Evolutionary conservation across 2,797 vertebrate species (phyloP).

Genomic region (Sparus aurata): DNA sequence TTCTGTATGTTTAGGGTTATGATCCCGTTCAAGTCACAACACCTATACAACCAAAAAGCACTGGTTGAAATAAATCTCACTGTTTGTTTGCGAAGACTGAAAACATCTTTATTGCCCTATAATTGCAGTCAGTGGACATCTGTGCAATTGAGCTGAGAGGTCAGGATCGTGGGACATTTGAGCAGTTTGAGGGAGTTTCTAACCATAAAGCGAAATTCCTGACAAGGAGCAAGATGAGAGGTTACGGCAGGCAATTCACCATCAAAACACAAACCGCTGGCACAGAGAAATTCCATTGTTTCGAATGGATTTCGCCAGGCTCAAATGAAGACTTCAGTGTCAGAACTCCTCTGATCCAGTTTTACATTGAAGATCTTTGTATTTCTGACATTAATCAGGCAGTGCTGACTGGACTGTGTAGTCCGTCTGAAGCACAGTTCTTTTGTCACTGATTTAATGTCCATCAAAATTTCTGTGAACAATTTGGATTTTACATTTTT

Average conservation of each 20-base stretch:
- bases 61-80: not conserved
- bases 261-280: conserved; percentile 35
- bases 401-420: not conserved
- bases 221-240: conserved; percentile 24
- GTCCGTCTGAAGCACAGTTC: not conserved
- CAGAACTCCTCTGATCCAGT: not conserved
- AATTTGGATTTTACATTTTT: not conserved
- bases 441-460: not conserved
- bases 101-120: conserved; percentile 35
- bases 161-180: conserved; percentile 33
- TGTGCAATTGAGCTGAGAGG: conserved; percentile 14
- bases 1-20: not conserved
- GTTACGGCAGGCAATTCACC: conserved; percentile 13
- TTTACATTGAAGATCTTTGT: not conserved
- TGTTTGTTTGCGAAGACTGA: conserved; percentile 20
- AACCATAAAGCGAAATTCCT: conserved; percentile 34
- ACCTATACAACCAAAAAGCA: not conserved
- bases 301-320: not conserved
- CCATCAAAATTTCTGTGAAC: not conserved
- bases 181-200: conserved; percentile 32
- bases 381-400: not conserved
- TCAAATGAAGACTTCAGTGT: conserved; percentile 14
- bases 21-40: not conserved
- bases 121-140: conserved; percentile 30
- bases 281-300: conserved; percentile 15